A percentile compares a stretch with the other conserved stretches of the same genome.
Evolutionary conservation across 1,140 invertebrate genomes (phyloP).

Genomic region (Drosophila lowei): DNA sequence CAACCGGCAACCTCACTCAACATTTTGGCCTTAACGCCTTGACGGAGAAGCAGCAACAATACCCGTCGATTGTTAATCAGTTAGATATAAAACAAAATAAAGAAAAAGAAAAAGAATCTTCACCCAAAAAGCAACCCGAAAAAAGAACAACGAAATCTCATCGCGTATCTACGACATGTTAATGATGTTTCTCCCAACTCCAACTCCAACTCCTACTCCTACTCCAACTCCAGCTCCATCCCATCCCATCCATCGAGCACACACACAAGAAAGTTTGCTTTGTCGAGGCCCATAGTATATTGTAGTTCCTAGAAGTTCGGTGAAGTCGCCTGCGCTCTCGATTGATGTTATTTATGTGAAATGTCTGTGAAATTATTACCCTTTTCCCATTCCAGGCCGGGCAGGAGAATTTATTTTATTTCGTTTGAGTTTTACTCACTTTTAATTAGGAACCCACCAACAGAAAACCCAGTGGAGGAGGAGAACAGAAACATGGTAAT

Average conservation of each 20-base stretch:
- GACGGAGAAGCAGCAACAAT: constrained; percentile 63
- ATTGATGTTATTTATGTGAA: constrained; percentile 81
- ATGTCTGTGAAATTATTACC: constrained; percentile 80
- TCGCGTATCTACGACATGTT: constrained; percentile 77
- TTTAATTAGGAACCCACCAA: constrained; percentile 73
- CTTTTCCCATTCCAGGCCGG: constrained; percentile 47
- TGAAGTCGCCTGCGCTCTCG: constrained; percentile 50
- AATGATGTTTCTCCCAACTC: constrained; percentile 69
- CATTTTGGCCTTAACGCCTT: constrained; percentile 69
- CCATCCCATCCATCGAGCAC: constrained; percentile 16
- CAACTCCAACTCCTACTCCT: not conserved
- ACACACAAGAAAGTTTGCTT: constrained; percentile 62
- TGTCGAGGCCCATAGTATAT: constrained; percentile 34
- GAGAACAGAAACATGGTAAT: constrained; percentile 66
- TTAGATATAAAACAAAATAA: constrained; percentile 81
- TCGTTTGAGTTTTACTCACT: constrained; percentile 78
- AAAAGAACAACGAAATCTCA: constrained; percentile 64
- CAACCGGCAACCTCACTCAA: constrained; percentile 59
- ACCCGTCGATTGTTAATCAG: constrained; percentile 76
- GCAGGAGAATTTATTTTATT: constrained; percentile 71
- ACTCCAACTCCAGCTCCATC: constrained; percentile 10
- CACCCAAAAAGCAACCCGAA: constrained; percentile 20
- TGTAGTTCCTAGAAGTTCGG: constrained; percentile 55
- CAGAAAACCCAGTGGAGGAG: not conserved
- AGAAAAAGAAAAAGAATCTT: constrained; percentile 51